Percentiles rank a stretch among this genome's conserved stretches.
phyloP scores from a whole-genome alignment of 2,888 invertebrate genomes.

The Drosophila antonietae region DNA sequence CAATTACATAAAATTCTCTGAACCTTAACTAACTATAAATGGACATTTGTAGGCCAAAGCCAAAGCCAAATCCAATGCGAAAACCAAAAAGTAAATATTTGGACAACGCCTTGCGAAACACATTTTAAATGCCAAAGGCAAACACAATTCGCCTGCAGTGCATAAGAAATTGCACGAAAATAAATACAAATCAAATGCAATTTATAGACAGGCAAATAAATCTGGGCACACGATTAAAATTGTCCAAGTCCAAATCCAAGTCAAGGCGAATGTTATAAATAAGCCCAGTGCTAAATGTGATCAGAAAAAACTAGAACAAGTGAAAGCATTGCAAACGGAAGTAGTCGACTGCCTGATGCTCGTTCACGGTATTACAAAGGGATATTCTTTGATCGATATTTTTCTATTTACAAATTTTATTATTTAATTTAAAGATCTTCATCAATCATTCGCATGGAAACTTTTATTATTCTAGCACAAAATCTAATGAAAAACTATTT shows the following conservation, averaged over 20 bases:
- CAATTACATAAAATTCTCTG: slow-evolving; percentile 42
- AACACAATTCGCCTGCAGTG: slow-evolving; percentile 41
- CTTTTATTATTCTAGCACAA: too few species aligned
- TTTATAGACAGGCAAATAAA: slow-evolving; percentile 61
- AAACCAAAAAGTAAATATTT: slow-evolving; percentile 35
- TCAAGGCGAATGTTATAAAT: slow-evolving; percentile 58
- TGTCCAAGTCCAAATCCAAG: slow-evolving; percentile 1
- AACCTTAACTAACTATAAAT: slow-evolving; percentile 7
- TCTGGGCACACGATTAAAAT: slow-evolving; percentile 40
- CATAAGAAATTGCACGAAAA: slow-evolving; percentile 38
- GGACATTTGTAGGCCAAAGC: neutral
- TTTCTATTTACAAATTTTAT: too few species aligned
- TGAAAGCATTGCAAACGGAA: neutral
- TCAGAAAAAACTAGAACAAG: neutral
- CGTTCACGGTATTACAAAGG: too few species aligned
- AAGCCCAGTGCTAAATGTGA: slow-evolving; percentile 37
- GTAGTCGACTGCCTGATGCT: neutral
- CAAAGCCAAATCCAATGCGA: neutral
- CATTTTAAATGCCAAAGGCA: slow-evolving; percentile 37
- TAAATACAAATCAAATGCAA: slow-evolving; percentile 54
- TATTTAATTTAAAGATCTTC: too few species aligned
- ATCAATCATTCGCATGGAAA: too few species aligned
- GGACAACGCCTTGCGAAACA: slow-evolving; percentile 10
- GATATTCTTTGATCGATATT: too few species aligned
- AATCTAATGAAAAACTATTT: too few species aligned